Conservation (phyloP, 2,888 invertebrate genomes). For the Philhelius pedissequus region DNA sequence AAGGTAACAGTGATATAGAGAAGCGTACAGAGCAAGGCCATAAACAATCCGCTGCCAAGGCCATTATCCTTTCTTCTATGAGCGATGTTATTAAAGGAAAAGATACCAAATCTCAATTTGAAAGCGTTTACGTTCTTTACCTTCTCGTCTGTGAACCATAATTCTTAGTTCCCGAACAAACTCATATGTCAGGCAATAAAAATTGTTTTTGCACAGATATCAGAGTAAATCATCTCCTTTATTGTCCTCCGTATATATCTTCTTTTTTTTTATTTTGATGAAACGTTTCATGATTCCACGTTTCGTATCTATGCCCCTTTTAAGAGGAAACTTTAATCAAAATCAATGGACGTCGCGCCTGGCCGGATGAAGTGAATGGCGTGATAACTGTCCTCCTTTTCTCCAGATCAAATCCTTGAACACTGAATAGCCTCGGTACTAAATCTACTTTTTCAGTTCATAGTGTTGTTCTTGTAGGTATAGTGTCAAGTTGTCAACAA, state of each 20-base stretch:
- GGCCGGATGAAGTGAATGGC: slow-evolving; percentile 25
- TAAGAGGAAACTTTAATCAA: slow-evolving; percentile 46
- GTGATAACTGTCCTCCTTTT: slow-evolving; percentile 42
- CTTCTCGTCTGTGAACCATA: slow-evolving; percentile 30
- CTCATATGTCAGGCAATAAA: slow-evolving; percentile 62
- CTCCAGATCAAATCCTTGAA: slow-evolving; percentile 15
- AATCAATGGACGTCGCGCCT: slow-evolving; percentile 37
- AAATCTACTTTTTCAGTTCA: slow-evolving; percentile 35
- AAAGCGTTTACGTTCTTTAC: slow-evolving; percentile 36
- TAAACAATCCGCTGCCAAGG: slow-evolving; percentile 50
- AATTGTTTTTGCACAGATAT: slow-evolving; percentile 50
- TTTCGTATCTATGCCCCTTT: background rate
- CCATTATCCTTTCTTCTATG: slow-evolving; percentile 37
- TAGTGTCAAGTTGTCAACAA: slow-evolving; percentile 61
- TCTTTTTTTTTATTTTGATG: background rate
- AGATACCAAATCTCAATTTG: slow-evolving; percentile 63
- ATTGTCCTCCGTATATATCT: background rate
- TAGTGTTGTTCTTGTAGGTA: slow-evolving; percentile 21
- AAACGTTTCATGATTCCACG: background rate
- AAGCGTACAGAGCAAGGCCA: slow-evolving; percentile 17
- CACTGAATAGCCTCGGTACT: slow-evolving; percentile 32
- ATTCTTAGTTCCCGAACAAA: slow-evolving; percentile 28
- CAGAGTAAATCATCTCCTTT: slow-evolving; percentile 51
- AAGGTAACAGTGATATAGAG: slow-evolving; percentile 3
- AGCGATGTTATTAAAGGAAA: slow-evolving; percentile 46